Conservation (phyloP, 2,797 vertebrate species). For the Catharus ustulatus region DNA sequence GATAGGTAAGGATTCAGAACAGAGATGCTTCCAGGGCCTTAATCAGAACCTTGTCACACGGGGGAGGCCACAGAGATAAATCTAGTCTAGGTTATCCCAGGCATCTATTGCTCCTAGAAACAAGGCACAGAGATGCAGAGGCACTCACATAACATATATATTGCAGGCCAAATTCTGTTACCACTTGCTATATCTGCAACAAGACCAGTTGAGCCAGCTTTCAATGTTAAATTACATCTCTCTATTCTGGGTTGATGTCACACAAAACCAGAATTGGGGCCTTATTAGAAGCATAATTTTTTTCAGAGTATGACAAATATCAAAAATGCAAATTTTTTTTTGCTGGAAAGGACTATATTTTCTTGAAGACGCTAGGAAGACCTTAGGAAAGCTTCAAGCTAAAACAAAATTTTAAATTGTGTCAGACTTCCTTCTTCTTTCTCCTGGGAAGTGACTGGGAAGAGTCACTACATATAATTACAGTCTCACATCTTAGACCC, state of each 20-base stretch:
- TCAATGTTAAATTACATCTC: background rate
- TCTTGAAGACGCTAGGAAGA: background rate
- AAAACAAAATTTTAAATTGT: background rate
- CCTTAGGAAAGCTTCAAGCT: background rate
- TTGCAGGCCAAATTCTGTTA: background rate
- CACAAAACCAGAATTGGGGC: background rate
- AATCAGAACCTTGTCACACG: background rate
- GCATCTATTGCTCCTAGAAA: background rate
- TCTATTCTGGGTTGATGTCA: background rate
- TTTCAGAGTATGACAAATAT: background rate
- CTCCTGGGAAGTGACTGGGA: background rate
- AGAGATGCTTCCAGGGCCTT: rapidly evolving
- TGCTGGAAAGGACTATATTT: background rate
- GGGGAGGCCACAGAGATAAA: background rate
- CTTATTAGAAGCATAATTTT: background rate
- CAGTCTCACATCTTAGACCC: background rate
- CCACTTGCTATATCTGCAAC: background rate
- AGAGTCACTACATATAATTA: background rate
- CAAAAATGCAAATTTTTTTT: background rate
- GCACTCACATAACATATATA: rapidly evolving
- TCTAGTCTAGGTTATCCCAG: background rate
- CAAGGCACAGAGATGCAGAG: background rate
- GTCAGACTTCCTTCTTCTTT: background rate
- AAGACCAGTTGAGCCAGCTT: background rate
- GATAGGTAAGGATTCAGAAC: background rate